Conservation (phyloP, 2,113 vertebrate genomes). For the Phalacrocorax aristotelis region DNA sequence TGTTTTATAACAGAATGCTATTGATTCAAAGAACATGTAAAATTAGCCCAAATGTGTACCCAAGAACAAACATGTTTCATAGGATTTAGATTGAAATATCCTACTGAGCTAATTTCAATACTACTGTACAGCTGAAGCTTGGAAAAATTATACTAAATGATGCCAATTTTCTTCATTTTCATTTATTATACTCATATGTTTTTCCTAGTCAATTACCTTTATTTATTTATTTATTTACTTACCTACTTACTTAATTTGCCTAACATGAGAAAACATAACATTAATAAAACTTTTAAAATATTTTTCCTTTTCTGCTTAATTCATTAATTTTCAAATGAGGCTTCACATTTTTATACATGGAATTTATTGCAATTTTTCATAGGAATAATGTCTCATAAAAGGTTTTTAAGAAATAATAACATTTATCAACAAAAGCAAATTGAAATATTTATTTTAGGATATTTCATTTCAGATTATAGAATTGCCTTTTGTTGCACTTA, state of each 20-base stretch:
- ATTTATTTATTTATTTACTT: not conserved
- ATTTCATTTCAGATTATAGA: not conserved
- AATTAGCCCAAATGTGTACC: not conserved
- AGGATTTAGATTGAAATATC: not conserved
- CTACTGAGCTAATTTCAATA: not conserved
- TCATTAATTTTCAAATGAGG: not conserved
- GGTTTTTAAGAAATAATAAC: too few relatives aligned
- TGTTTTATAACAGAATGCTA: not conserved
- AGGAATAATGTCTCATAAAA: not conserved
- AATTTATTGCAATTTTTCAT: not conserved
- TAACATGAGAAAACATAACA: not conserved
- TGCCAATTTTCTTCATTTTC: not conserved
- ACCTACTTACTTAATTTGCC: not conserved
- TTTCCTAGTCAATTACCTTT: not conserved
- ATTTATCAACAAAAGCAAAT: not conserved
- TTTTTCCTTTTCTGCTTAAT: not conserved
- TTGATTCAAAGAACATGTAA: not conserved
- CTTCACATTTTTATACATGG: not conserved
- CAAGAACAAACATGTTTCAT: not conserved
- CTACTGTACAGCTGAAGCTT: not conserved
- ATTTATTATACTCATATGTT: not conserved
- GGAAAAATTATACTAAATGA: not conserved
- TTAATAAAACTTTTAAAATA: not conserved
- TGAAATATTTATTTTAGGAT: not conserved
- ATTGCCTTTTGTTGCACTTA: not conserved